A percentile compares a stretch with the other conserved stretches of the same genome.
Conservation (phyloP, 2,888 invertebrate species). For the Philereme vetulata region DNA sequence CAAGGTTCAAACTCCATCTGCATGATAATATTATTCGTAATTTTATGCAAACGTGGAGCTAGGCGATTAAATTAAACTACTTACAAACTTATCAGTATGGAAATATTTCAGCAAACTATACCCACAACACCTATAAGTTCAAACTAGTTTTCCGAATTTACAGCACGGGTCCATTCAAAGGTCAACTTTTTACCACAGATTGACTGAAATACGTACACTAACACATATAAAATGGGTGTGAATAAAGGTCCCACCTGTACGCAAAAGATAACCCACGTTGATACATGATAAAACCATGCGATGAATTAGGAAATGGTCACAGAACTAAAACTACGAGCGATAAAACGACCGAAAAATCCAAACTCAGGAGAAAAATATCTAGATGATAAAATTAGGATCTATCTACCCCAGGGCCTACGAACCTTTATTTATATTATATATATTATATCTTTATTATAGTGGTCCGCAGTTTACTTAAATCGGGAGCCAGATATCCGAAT, state of each 20-base stretch:
- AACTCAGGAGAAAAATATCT: not conserved
- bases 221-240: too few relatives aligned
- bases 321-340: too few relatives aligned
- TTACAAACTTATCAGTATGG: conserved; percentile 4
- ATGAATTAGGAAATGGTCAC: too few relatives aligned
- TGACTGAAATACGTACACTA: not conserved
- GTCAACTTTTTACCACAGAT: not conserved
- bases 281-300: too few relatives aligned
- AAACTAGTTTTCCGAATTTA: conserved; percentile 7
- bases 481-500: not conserved
- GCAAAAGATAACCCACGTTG: too few relatives aligned
- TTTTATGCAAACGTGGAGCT: conserved; percentile 16
- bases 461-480: conserved; percentile 14
- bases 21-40: conserved; percentile 23
- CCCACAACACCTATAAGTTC: conserved; percentile 7
- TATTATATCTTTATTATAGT: too few relatives aligned
- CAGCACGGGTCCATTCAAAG: not conserved
- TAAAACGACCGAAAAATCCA: too few relatives aligned
- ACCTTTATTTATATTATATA: too few relatives aligned
- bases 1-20: conserved; percentile 17
- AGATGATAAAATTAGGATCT: not conserved
- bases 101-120: conserved; percentile 6
- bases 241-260: too few relatives aligned
- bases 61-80: conserved; percentile 11
- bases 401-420: not conserved